Evolutionary conservation across 2,797 vertebrate species (phyloP), one percentile per base, ranked within the genome.

Genomic region (Cuniculus paca): DNA sequence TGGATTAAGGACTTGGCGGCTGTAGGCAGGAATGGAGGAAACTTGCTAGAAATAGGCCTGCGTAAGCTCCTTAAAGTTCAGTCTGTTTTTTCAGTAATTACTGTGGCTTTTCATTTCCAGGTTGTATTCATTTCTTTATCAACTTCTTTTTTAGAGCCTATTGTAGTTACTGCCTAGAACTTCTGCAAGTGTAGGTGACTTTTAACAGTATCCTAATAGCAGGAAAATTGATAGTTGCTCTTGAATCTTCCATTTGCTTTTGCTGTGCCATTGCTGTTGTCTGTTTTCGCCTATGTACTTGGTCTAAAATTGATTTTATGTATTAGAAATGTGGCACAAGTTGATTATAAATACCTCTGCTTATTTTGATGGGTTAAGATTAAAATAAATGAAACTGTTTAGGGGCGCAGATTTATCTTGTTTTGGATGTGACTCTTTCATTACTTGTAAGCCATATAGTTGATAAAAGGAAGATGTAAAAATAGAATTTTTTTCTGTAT

Each of bases 181-280:
- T 72, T 97, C 95, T 20, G 12, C 36, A 83, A 93, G 48, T 72
- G 88, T 83, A 45, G 36, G 28, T 84, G 54, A 78, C 54, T 91
- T 78, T 56, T 91, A 83, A 42, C 4, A 79, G 45, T 77, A 88
- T 90, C 28, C 74, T 94, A 65, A 45, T 61, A 45, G 11, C 50
- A 96, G 81, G 78, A 95, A 91, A 83, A 92, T 24, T 70, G 60
- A 14, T 84, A 93, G 91, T 36, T 95, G 91, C 36, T 91, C 28
- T 96, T 96, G 45, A 1, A 93, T 11, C 60, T 80, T 97, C 20
- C 60, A 74, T 93, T 94, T 93, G 84, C 92, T 88, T 93, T 94
- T 93, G 84, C 92, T 88, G 20, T 95, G 93, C 39, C 78, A 52
- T 89, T 96, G 70, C 26, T 90, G 2, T 70, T 91, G 65, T 96